Conservation (phyloP, 2,113 vertebrate species). For the Calidris pugnax region DNA sequence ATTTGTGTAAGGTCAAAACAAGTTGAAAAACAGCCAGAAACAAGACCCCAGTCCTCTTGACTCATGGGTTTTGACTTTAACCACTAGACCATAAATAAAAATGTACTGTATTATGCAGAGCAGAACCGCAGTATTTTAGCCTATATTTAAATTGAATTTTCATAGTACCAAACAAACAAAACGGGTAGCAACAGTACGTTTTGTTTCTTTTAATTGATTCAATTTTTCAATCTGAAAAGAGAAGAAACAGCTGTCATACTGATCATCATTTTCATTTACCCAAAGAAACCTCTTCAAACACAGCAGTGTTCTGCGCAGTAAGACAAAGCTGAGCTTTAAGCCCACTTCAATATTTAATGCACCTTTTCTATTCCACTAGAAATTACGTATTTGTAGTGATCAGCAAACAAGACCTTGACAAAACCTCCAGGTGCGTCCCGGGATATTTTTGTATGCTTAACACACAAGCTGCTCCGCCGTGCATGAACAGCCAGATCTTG, state of each 20-base stretch:
- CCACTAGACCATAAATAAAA: constrained; percentile 5
- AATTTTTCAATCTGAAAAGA: not conserved
- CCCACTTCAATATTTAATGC: not conserved
- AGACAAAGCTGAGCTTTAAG: not conserved
- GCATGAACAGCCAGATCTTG: not conserved
- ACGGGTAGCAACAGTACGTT: not conserved
- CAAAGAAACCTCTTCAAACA: not conserved
- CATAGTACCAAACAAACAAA: not conserved
- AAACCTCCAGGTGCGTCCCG: not conserved
- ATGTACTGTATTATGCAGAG: not conserved
- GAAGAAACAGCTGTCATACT: not conserved
- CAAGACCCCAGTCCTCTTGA: not conserved
- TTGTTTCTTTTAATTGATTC: not conserved
- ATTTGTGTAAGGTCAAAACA: not conserved
- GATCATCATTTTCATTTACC: not conserved
- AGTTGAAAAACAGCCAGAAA: constrained; percentile 7
- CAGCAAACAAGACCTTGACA: not conserved
- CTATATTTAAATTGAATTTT: not conserved
- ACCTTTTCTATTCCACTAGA: not conserved
- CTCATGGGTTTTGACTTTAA: constrained; percentile 15
- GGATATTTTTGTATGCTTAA: not conserved
- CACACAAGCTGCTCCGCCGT: not conserved
- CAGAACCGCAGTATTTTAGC: not conserved
- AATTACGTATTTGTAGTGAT: not conserved
- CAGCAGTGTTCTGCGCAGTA: not conserved